Base-by-base conservation (phyloP, 2,888 invertebrate species). In the Megamerina dolium region DNA sequence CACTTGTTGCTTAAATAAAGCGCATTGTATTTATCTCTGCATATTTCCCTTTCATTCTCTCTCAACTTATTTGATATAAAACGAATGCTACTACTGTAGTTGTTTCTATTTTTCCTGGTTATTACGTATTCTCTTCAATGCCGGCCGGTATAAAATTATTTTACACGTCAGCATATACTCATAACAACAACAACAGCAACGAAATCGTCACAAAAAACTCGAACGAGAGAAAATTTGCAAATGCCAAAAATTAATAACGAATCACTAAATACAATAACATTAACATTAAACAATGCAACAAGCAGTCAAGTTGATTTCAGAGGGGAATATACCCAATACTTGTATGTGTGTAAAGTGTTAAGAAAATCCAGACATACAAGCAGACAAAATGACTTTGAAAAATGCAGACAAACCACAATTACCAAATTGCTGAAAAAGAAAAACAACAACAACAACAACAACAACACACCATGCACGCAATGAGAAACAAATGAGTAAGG, bases 91-190 rank as follows among this genome's bases (percentile, higher is more conserved):
- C n/a, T n/a, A n/a, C n/a, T n/a, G n/a, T n/a, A n/a, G n/a, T n/a
- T n/a, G n/a, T n/a, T n/a, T n/a, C n/a, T n/a, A n/a, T n/a, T n/a
- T n/a, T n/a, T n/a, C n/a, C n/a, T n/a, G n/a, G n/a, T n/a, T n/a
- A n/a, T n/a, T n/a, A n/a, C n/a, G n/a, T n/a, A n/a, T n/a, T n/a
- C 17, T 16, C 16, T 35, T 30, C 41, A 41, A 41, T 36, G 41
- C 41, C 45, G 45, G 43, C 42, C 42, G 46, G 42, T 36, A 38
- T 36, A 36, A 37, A 33, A 48, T 41, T 36, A 44, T 40, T 42
- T 37, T 17, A 37, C 37, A 34, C 37, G 23, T 37, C 31, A 35
- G 23, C 37, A 40, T 21, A n/a, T n/a, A n/a, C n/a, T n/a, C n/a
- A n/a, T n/a, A 26, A 6, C 10, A 20, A 46, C 26, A 13, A 21